Conservation (phyloP, 2,797 vertebrate genomes). For the Lophius americanus region DNA sequence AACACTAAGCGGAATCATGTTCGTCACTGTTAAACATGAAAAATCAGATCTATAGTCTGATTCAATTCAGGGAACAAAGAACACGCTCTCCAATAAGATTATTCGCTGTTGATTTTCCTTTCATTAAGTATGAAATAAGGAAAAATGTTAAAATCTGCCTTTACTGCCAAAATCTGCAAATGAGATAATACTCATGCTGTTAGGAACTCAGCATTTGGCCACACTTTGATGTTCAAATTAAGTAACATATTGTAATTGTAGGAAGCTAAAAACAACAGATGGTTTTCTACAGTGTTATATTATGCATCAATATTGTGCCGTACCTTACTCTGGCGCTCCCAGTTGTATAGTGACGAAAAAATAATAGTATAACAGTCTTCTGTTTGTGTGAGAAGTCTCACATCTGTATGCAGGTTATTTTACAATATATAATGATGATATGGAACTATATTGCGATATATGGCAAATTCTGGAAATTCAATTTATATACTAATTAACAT, state of each 20-base stretch:
- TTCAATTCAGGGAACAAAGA: slow-evolving; percentile 24
- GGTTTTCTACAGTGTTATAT: slow-evolving; percentile 52
- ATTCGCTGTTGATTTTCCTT: slow-evolving; percentile 11
- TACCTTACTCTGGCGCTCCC: slow-evolving; percentile 57
- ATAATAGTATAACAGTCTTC: slow-evolving; percentile 27
- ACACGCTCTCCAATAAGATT: slow-evolving; percentile 22
- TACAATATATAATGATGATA: background rate
- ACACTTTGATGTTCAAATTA: slow-evolving; percentile 51
- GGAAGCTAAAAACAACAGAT: slow-evolving; percentile 61
- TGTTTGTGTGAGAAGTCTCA: slow-evolving; percentile 24
- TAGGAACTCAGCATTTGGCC: slow-evolving; percentile 45
- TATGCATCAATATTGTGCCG: slow-evolving; percentile 49
- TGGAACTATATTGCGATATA: background rate
- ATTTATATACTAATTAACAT: background rate
- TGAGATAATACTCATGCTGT: slow-evolving; percentile 24
- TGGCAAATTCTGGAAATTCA: background rate
- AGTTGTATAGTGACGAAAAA: slow-evolving; percentile 48
- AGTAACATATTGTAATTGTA: slow-evolving; percentile 52
- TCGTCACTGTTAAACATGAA: slow-evolving; percentile 31
- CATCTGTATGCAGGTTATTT: background rate
- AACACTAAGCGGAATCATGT: slow-evolving; percentile 28
- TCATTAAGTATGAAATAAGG: slow-evolving; percentile 24
- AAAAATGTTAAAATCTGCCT: slow-evolving; percentile 1
- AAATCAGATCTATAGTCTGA: slow-evolving; percentile 27
- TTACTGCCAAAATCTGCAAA: slow-evolving; percentile 38